These are phyloP conservation scores for Melanostoma scalare DNA, from an alignment of 2,888 invertebrate genomes.

Conservation along the genomic window DNA sequence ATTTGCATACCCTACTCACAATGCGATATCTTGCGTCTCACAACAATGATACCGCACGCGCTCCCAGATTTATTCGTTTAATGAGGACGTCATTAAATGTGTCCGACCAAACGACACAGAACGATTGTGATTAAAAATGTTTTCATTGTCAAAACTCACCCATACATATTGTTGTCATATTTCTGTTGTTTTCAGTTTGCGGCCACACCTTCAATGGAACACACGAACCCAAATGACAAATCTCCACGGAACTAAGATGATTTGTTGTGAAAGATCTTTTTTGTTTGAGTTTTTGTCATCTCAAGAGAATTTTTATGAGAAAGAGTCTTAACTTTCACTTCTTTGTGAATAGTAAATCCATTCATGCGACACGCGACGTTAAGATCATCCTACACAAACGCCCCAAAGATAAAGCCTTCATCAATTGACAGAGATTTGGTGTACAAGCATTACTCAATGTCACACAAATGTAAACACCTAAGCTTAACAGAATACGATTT, in stretches of 20 bases:
- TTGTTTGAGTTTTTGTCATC: constrained; percentile 2
- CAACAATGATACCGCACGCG: neutral
- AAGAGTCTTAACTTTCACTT: constrained; percentile 17
- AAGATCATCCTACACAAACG: constrained; percentile 5
- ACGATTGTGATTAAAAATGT: constrained; percentile 4
- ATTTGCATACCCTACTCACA: neutral
- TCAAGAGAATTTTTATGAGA: constrained; percentile 3
- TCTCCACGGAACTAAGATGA: constrained; percentile 18
- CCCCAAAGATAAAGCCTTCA: constrained; percentile 2
- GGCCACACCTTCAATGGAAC: constrained; percentile 5
- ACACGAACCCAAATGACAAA: neutral
- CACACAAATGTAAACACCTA: constrained; percentile 21
- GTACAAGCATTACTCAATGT: constrained; percentile 19
- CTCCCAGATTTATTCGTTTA: constrained; percentile 5
- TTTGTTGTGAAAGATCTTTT: constrained; percentile 7
- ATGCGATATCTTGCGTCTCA: neutral
- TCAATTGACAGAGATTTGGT: constrained; percentile 6
- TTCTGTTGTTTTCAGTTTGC: constrained; percentile 7
- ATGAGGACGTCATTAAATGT: constrained; percentile 3
- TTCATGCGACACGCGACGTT: constrained; percentile 13
- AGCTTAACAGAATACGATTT: neutral
- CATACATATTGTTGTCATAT: constrained; percentile 6
- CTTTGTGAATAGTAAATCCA: constrained; percentile 2
- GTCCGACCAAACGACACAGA: neutral
- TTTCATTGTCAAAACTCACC: constrained; percentile 32